Conservation (phyloP, 2,888 invertebrate genomes). For the Rhopalosiphum nymphaeae region DNA sequence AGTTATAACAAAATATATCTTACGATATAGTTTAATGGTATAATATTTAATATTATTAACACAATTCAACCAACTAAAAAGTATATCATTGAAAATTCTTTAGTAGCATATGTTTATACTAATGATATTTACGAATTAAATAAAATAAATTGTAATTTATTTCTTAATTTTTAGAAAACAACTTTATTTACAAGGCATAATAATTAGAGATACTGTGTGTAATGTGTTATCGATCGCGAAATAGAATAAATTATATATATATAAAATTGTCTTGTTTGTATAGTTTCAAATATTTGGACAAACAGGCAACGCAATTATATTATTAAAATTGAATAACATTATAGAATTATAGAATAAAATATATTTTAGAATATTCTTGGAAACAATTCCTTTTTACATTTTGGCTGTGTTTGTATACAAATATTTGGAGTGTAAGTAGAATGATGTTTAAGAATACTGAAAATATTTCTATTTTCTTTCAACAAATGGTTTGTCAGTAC, state of each 20-base stretch:
- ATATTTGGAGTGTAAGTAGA: not conserved
- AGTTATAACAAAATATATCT: not conserved
- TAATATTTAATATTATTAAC: conserved; percentile 11
- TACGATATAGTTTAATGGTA: not conserved
- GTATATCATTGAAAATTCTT: not conserved
- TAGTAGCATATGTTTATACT: not conserved
- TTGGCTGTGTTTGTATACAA: not conserved
- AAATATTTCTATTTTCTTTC: not conserved
- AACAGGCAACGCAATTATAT: conserved; percentile 43
- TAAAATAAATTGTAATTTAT: not conserved
- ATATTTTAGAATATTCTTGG: not conserved
- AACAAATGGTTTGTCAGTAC: not conserved
- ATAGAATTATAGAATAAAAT: not conserved
- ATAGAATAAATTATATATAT: not conserved
- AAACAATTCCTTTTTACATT: not conserved
- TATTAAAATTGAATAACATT: not conserved
- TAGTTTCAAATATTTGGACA: conserved; percentile 54
- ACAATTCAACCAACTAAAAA: not conserved
- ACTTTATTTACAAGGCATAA: not conserved
- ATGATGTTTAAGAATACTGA: not conserved
- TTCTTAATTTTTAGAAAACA: not conserved
- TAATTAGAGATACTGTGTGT: not conserved
- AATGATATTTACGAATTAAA: not conserved
- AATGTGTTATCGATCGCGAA: not conserved
- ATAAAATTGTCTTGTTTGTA: conserved; percentile 52